Evolutionary conservation across 2,113 vertebrate species (phyloP), one percentile per base, ranked within the genome.

Genomic region (Nothocercus nigrocapillus): DNA sequence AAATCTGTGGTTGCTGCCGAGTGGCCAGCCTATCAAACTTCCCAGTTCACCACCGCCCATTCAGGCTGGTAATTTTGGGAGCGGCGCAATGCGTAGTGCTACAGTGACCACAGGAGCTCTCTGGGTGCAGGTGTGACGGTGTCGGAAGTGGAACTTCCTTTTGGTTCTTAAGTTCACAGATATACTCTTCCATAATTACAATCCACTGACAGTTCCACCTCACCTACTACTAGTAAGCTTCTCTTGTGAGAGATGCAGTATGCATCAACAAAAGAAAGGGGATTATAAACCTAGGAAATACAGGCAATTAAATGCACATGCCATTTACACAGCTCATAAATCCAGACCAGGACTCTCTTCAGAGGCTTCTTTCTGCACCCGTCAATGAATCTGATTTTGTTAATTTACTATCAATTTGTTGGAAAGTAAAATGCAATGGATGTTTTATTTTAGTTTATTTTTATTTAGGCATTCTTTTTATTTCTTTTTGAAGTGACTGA

Each of bases 271-370:
- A 66, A 95, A 95, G 56, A 88, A 85, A 90, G 4, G 11, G 24
- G n/a, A 77, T 82, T 90, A 87, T 44, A 88, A 89, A 25, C 73
- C 56, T 67, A 89, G 84, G 68, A 92, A 88, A 90, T 87, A 90
- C 1, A n/a, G 66, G 91, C 68, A 95, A 64, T 80, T 89, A 94
- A 95, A 85, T 0, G 0, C 66, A 87, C 70, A 72, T 87, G 51
- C n/a, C 75, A 61, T 82, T 94, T 76, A 89, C 49, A 88, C 77
- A 96, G 74, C 68, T 45, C 89, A 86, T 82, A 92, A 94, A 88
- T 89, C 47, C 61, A 78, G 17, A 34, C 21, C 28, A 11, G n/a
- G 32, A 53, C 82, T 56, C 81, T 91, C 53, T 85, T 82, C 64
- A 92, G 40, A 21, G 40, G 77, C 80, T 94, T 80, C 78, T 63